Conservation (phyloP, 1,140 invertebrate genomes). For the Drosophila willistoni region DNA sequence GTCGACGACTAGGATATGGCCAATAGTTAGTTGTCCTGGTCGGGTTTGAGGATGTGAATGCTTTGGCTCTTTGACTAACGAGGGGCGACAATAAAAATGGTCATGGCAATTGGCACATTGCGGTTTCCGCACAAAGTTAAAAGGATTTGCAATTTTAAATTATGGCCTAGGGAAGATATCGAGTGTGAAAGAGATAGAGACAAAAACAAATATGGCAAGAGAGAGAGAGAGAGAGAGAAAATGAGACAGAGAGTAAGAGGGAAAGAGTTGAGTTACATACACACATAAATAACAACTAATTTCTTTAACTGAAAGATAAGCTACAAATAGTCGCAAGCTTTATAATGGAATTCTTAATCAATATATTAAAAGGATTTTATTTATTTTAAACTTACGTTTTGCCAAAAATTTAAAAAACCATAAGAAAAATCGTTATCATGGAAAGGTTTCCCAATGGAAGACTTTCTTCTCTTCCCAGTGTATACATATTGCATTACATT, state of each 20-base stretch:
- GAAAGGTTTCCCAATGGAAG: neutral
- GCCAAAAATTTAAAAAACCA: no score
- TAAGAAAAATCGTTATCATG: no score
- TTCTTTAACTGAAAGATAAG: constrained; percentile 4
- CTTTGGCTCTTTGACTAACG: constrained; percentile 66
- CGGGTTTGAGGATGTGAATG: neutral
- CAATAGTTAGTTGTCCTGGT: constrained; percentile 57
- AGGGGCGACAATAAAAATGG: constrained; percentile 74
- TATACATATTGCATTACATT: neutral
- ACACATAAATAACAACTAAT: neutral
- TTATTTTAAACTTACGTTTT: no score
- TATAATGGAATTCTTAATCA: no score
- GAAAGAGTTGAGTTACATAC: neutral
- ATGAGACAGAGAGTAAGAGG: neutral
- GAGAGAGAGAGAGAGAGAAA: no score
- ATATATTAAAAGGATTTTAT: no score
- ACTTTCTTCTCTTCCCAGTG: neutral
- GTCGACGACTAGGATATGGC: constrained; percentile 37
- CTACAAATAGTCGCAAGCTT: neutral
- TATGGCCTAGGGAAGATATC: constrained; percentile 35
- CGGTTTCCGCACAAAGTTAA: constrained; percentile 60
- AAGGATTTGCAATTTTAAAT: constrained; percentile 72
- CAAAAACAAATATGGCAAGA: neutral
- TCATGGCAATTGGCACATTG: constrained; percentile 74
- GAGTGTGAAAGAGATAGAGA: neutral